Percentiles rank a stretch among this genome's conserved stretches.
These are phyloP conservation scores for Stenotaenia linearis DNA, from an alignment of 2,888 invertebrate genomes.

Conservation along the genomic window DNA sequence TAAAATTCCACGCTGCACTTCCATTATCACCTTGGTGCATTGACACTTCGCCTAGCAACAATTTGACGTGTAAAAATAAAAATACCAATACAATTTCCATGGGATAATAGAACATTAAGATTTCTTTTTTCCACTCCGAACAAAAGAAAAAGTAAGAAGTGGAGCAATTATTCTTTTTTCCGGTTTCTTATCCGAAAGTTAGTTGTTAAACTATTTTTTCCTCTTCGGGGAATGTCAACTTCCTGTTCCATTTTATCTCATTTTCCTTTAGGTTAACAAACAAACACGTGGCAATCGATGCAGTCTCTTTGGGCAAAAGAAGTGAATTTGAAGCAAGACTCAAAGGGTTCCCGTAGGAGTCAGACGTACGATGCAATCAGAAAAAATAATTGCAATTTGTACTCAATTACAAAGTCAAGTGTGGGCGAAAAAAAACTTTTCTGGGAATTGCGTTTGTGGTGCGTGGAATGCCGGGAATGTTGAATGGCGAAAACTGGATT, in stretches of 20 bases:
- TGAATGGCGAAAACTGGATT: neutral
- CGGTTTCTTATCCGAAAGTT: neutral
- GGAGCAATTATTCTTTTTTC: neutral
- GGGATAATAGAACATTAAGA: neutral
- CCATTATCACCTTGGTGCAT: too few relatives aligned
- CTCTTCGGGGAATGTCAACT: neutral
- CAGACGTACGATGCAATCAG: neutral
- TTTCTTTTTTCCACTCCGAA: neutral
- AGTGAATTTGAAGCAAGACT: neutral
- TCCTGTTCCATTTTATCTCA: neutral
- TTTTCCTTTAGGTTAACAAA: neutral
- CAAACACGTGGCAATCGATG: slow-evolving; percentile 9
- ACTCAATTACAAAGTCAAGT: neutral
- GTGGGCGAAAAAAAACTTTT: neutral
- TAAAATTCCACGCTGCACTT: too few relatives aligned
- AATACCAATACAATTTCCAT: too few relatives aligned
- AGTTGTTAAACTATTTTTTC: neutral
- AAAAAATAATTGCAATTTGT: neutral
- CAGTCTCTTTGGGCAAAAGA: neutral
- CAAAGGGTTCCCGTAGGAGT: neutral
- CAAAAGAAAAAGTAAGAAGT: neutral
- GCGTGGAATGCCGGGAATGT: neutral
- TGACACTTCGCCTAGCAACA: too few relatives aligned
- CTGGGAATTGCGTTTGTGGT: neutral
- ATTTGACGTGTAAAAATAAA: too few relatives aligned